Evolutionary conservation across 1,140 invertebrate species (phyloP).

Genomic region (Brachionus sp.): DNA sequence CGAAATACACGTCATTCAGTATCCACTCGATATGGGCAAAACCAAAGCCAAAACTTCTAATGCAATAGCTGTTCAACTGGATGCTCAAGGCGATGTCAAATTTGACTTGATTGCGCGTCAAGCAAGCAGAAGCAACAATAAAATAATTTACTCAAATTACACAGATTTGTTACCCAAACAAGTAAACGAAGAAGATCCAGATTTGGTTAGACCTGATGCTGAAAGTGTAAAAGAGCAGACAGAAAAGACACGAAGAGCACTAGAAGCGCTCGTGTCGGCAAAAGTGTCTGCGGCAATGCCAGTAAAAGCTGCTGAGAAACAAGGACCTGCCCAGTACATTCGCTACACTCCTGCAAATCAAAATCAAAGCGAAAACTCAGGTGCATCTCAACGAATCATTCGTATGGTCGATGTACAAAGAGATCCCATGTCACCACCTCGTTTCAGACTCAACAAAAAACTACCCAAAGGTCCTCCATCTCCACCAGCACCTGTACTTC

Average conservation of each 20-base stretch:
- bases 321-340: slow-evolving; percentile 87
- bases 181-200: slow-evolving; percentile 80
- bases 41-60: slow-evolving; percentile 67
- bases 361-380: slow-evolving; percentile 88
- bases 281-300: slow-evolving; percentile 80
- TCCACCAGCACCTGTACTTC: slow-evolving; percentile 91
- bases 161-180: slow-evolving; percentile 88
- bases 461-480: slow-evolving; percentile 96
- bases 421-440: slow-evolving; percentile 97
- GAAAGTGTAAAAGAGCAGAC: slow-evolving; percentile 65
- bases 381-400: slow-evolving; percentile 94
- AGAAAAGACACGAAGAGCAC: slow-evolving; percentile 57
- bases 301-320: slow-evolving; percentile 81
- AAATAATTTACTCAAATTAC: slow-evolving; percentile 91
- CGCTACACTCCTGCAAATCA: slow-evolving; percentile 84
- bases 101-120: slow-evolving; percentile 92
- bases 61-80: slow-evolving; percentile 85
- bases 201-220: slow-evolving; percentile 74
- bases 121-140: slow-evolving; percentile 80
- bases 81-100: slow-evolving; percentile 82
- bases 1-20: slow-evolving; percentile 94
- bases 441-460: slow-evolving; percentile 74
- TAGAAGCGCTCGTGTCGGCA: slow-evolving; percentile 56
- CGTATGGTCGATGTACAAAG: slow-evolving; percentile 89
- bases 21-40: slow-evolving; percentile 78